These are phyloP conservation scores for Venustaconcha ellipsiformis DNA, from an alignment of 1,140 invertebrate species.

Conservation along the genomic window DNA sequence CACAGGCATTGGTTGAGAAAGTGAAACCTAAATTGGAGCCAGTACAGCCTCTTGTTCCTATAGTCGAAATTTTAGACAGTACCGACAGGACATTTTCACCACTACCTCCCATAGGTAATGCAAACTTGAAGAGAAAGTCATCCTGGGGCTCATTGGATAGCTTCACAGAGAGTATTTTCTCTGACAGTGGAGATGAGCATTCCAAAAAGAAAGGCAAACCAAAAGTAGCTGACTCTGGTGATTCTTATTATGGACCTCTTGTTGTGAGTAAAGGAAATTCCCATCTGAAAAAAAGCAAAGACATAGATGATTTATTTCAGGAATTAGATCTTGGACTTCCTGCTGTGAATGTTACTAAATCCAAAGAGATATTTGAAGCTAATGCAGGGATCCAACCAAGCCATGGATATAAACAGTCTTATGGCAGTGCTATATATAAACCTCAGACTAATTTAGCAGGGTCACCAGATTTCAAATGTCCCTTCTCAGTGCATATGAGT, in stretches of 20 bases:
- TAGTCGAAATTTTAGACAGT: constrained; percentile 4
- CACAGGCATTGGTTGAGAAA: neutral
- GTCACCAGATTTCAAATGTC: constrained; percentile 63
- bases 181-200: constrained; percentile 51
- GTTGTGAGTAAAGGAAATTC: constrained; percentile 32
- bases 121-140: constrained; percentile 35
- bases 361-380: constrained; percentile 27
- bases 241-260: constrained; percentile 7
- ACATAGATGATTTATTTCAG: constrained; percentile 54
- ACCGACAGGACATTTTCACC: constrained; percentile 27
- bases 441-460: constrained; percentile 64
- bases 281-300: constrained; percentile 15
- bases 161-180: constrained; percentile 64
- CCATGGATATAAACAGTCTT: constrained; percentile 13
- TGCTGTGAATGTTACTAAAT: constrained; percentile 50
- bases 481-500: constrained; percentile 60
- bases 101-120: constrained; percentile 3
- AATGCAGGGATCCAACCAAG: constrained; percentile 19
- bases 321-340: constrained; percentile 62
- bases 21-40: constrained; percentile 2
- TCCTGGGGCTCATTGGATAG: constrained; percentile 54
- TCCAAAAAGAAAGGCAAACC: constrained; percentile 37
- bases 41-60: constrained; percentile 9
- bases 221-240: constrained; percentile 8
- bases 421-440: constrained; percentile 56